These are phyloP conservation scores for Lasioglossum calceatum DNA, from an alignment of 2,888 invertebrate genomes.

Conservation along the genomic window DNA sequence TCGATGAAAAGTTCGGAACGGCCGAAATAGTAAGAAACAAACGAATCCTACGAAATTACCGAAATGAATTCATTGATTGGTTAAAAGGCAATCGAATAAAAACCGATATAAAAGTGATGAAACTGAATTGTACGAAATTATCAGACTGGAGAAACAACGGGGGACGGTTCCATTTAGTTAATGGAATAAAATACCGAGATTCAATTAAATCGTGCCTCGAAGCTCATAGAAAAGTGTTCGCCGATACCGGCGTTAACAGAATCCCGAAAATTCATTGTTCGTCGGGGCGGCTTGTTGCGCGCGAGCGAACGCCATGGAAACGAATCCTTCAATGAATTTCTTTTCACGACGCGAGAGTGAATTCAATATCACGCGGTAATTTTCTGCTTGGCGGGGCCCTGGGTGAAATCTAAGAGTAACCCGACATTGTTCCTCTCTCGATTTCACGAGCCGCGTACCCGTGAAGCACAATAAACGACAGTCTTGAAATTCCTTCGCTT, in stretches of 20 bases:
- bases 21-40: not conserved
- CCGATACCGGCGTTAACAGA: not conserved
- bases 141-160: not conserved
- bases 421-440: slow-evolving; percentile 32
- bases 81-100: not conserved
- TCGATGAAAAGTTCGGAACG: not conserved
- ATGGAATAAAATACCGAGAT: not conserved
- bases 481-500: slow-evolving; percentile 32
- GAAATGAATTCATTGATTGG: not conserved
- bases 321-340: slow-evolving; percentile 14
- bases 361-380: slow-evolving; percentile 42
- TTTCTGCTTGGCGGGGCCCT: slow-evolving; percentile 19
- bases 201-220: not conserved
- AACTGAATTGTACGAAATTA: not conserved
- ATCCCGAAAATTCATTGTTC: not conserved
- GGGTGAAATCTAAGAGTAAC: slow-evolving; percentile 5
- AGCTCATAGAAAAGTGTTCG: not conserved
- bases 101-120: not conserved
- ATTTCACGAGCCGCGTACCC: slow-evolving; percentile 39
- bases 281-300: not conserved
- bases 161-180: not conserved
- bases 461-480: slow-evolving; percentile 46
- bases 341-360: slow-evolving; percentile 5
- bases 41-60: not conserved
- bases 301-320: not conserved